Evolutionary conservation across 2,797 vertebrate genomes (phyloP), one percentile per base, ranked within the genome.

Genomic region (Vespertilio murinus): DNA sequence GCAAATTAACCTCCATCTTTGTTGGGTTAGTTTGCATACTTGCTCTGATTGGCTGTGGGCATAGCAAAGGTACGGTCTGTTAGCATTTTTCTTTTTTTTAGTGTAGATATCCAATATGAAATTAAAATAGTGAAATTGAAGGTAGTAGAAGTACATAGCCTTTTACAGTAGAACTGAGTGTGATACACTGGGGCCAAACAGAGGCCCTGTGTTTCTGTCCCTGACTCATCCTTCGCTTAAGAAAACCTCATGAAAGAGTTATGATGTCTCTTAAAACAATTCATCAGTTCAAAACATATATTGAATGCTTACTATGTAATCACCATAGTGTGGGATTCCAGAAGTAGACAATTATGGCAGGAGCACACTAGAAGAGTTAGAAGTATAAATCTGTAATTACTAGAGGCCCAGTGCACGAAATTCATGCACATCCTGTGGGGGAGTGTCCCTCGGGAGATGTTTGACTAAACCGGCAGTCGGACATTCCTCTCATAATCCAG

Each of bases 81-180:
- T 42, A 42, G 42, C 42, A 42, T 42, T 42, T 42, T 42, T 11
- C 42, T 42, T 10, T 42, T 42, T 42, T 11, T 42, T 11, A 11
- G 42, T 42, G 42, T 42, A 42, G 42, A 11, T 33, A 35, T 69
- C 45, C 35, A 75, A 13, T 80, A 33, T 61, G 82, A 83, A 87
- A 77, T 47, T 91, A 75, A 89, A 93, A 71, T 61, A 96, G 65
- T 78, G 11, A 82, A 78, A 74, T 52, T 67, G 54, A 94, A 61
- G 79, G 80, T 61, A 82, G 6, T 90, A 7, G 45, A 82, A 87
- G 61, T 38, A 0, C 18, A 35, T 45, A 80, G 17, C 56, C 47
- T 23, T 3, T 52, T 81, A 42, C 81, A 80, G 45, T 70, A 56
- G 28, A 83, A 70, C 74, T 75, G 23, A 28, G 40, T 61, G 8